Conservation (phyloP, 2,888 invertebrate genomes). For the Siphonodentalium dalli region DNA sequence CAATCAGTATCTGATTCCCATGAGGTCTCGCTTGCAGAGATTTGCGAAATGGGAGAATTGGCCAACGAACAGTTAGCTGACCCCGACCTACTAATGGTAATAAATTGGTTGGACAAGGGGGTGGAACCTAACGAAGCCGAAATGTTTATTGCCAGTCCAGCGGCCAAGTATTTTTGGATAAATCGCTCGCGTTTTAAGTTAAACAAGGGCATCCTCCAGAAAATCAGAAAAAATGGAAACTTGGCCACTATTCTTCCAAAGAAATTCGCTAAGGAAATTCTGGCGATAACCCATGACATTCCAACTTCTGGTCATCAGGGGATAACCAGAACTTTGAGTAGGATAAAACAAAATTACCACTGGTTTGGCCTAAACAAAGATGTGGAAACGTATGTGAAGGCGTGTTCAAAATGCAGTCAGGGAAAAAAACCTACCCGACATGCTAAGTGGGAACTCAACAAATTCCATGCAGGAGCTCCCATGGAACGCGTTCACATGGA, state of each 20-base stretch:
- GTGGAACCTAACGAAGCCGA: constrained; percentile 1
- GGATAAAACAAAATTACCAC: constrained; percentile 3
- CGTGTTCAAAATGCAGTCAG: not conserved
- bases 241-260: not conserved
- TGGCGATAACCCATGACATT: constrained; percentile 1
- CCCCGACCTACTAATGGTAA: not conserved
- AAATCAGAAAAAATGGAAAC: not conserved
- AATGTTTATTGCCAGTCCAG: constrained; percentile 1
- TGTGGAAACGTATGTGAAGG: not conserved
- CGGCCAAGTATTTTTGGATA: constrained; percentile 5
- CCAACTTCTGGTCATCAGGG: constrained; percentile 12
- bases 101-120: not conserved
- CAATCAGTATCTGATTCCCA: too few species aligned
- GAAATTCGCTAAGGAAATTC: not conserved
- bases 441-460: not conserved
- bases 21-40: too few species aligned
- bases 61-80: too few species aligned
- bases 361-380: constrained; percentile 2
- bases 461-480: constrained; percentile 81
- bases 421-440: not conserved
- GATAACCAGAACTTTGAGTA: not conserved
- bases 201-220: too few species aligned
- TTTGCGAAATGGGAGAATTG: too few species aligned
- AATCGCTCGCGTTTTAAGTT: not conserved
- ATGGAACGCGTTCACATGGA: constrained; percentile 22